phyloP scores from a whole-genome alignment of 2,888 invertebrate genomes.

The Volucella zonaria region DNA sequence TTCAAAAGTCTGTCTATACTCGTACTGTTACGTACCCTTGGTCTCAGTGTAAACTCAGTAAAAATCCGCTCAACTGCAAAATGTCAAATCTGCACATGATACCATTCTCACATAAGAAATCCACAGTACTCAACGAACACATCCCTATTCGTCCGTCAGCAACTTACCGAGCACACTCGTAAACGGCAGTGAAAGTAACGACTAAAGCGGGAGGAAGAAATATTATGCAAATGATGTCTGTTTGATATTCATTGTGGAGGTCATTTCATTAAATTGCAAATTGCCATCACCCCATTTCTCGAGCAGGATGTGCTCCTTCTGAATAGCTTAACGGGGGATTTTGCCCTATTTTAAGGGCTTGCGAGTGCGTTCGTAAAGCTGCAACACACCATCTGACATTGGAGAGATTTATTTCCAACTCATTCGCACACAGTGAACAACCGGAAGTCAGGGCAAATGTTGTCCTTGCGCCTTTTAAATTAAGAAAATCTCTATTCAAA shows the following conservation, averaged over 20 bases:
- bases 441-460: slow-evolving; percentile 2
- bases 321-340: background rate
- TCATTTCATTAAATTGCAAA: slow-evolving; percentile 75
- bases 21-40: no score
- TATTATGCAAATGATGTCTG: slow-evolving; percentile 74
- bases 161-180: background rate
- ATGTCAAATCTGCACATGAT: slow-evolving; percentile 60
- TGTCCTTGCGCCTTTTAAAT: slow-evolving; percentile 22
- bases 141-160: background rate
- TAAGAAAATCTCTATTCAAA: background rate
- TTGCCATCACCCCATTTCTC: slow-evolving; percentile 56
- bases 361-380: slow-evolving; percentile 4
- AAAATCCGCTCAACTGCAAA: slow-evolving; percentile 45
- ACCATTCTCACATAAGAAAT: slow-evolving; percentile 25
- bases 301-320: no score
- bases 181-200: background rate
- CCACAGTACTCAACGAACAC: background rate
- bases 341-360: background rate
- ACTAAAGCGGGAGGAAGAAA: slow-evolving; percentile 33
- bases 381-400: slow-evolving; percentile 11
- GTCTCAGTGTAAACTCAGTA: no score
- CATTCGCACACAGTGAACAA: background rate
- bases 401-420: background rate
- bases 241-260: slow-evolving; percentile 72
- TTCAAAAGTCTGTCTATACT: no score